Evolutionary conservation across 2,797 vertebrate genomes (phyloP).

Genomic region (Hydrophis major): DNA sequence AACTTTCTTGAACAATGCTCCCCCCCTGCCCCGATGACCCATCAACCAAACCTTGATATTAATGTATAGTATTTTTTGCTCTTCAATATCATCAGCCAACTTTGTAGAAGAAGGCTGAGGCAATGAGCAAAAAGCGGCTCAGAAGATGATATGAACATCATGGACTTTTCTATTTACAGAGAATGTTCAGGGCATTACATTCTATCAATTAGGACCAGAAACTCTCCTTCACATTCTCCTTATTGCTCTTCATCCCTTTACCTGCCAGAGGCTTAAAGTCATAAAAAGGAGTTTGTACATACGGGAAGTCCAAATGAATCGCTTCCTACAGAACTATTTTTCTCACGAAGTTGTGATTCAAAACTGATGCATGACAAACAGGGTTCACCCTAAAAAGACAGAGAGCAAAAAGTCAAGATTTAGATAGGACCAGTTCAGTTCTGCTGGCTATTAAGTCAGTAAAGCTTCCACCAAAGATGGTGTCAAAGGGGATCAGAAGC

Average conservation of each 20-base stretch:
- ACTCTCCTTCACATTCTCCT: background rate
- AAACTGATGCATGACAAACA: constrained; percentile 74
- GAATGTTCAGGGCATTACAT: background rate
- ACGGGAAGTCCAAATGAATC: constrained; percentile 71
- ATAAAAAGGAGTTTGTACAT: constrained; percentile 46
- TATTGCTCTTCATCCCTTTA: background rate
- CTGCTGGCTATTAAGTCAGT: no score
- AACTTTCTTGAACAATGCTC: background rate
- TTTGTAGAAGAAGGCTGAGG: background rate
- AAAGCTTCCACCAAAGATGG: background rate
- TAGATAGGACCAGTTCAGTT: background rate
- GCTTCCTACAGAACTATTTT: constrained; percentile 56
- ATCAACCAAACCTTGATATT: background rate
- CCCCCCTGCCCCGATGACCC: background rate
- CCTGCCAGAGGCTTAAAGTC: background rate
- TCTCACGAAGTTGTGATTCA: constrained; percentile 5
- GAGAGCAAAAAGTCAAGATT: background rate
- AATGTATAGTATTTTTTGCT: background rate
- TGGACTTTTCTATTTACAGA: background rate
- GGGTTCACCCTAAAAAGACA: constrained; percentile 78
- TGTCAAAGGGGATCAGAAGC: no score
- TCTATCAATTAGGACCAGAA: constrained; percentile 6
- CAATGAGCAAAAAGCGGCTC: background rate
- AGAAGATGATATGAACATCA: background rate
- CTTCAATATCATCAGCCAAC: background rate